Base-by-base conservation (phyloP, 2,797 vertebrate species). In the Myioborus melanocephalus region DNA sequence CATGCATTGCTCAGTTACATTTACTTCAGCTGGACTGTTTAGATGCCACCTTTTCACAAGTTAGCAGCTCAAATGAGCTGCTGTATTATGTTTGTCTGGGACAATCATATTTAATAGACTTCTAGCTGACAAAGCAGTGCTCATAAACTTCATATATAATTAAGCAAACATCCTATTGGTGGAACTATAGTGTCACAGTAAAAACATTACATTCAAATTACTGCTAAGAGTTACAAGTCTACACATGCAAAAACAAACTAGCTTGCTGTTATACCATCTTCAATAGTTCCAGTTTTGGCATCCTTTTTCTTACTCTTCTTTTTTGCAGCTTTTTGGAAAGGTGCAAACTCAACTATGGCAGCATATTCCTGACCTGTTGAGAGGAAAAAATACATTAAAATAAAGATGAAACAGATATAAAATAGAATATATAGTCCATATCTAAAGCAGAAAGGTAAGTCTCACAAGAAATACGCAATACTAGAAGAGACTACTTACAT, bases 241-340 rank as follows among this genome's bases (percentile, higher is more conserved):
- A 84, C 34, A 65, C 53, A 53, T 69, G 85, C 78, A 90, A 92
- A 93, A 95, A 96, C 21, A 94, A 94, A 71, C 26, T 73, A 93
- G 64, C 17, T 59, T 32, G 39, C 79, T 80, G 80, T 93, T 95
- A 97, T 98, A 99, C 99, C 99, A 96, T 99, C 99, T 89, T 98
- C 98, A 9, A 99, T 99, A 71, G 99, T 99, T 93, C 99, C 99
- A 97, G 98, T 98, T 98, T 99, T 99, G 72, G 99, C 98, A 96
- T 99, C 99, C 96, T 98, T 99, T 95, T 99, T 99, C 98, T 99
- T 99, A 90, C 60, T 99, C 97, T 98, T 99, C 98, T 99, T 99
- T 98, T 99, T 99, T 94, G 99, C 98, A 94, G 98, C 98, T 98
- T 99, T 99, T 98, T 99, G 99, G 98, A 99, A 99, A 87, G 99